Evolutionary conservation across 30 jellyfish, hydroid and myxozoan species (phyloP), one percentile per base, ranked within the genome.

Genomic region (Pelagia noctiluca): DNA sequence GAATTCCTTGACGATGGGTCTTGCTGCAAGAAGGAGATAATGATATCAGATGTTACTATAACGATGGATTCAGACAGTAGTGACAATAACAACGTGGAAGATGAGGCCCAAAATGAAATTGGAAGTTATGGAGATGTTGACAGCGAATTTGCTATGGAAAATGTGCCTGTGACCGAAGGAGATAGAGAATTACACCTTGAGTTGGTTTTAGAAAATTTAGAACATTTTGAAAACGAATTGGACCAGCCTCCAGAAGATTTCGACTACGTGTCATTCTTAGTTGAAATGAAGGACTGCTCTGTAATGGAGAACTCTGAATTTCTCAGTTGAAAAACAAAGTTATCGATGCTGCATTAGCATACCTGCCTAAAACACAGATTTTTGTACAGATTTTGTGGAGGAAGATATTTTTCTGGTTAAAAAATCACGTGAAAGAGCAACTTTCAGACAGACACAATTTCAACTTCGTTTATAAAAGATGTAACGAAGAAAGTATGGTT

Each of bases 211-310:
- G 64, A 50, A 5, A 50, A 50, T 26, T 50, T 50, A 26, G 64
- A 50, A 26, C 64, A 50, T 16, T 50, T 26, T 50, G 64, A 50
- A 26, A 26, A 50, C 64, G 64, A 50, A 10, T 60, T 24, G 11
- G 73, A 60, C 33, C 73, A 60, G 25, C 73, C 73, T 30, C 73
- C 73, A 18, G n/a, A 16, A 12, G 33, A 60, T 60, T 60, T 60
- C 29, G 34, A 16, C 33, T 60, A 60, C 25, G 73, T 19, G 16
- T 12, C 1, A 2, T 60, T 60, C 8, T n/a, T 60, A 16, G 34
- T 16, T 13, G 73, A 60, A 42, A 42, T 42, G 57, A 16, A 42
- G 57, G 57, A 42, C 16, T 5, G 12, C 16, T 42, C 57, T 8
- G 16, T 42, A 5, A 8, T 42, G 8, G 16, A 16, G 12, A 42